Conservation (phyloP, 2,797 vertebrate species). For the Emydoidea blandingii region DNA sequence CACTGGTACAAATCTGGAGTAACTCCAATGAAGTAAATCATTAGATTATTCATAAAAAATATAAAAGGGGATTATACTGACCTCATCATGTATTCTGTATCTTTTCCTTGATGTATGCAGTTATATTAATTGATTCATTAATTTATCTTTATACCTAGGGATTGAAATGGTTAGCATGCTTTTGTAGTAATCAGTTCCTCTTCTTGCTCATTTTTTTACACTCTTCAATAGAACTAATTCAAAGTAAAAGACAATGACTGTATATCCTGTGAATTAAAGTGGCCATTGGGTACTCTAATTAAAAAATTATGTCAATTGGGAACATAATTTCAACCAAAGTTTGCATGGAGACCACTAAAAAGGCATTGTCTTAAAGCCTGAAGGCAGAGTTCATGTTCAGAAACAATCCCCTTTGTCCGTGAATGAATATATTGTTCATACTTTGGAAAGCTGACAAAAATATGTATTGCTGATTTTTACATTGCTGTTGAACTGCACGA, state of each 20-base stretch:
- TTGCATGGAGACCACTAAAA: conserved; percentile 72
- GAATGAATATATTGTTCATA: conserved; percentile 64
- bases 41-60: conserved; percentile 48
- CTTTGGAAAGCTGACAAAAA: conserved; percentile 72
- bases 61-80: conserved; percentile 57
- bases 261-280: conserved; percentile 62
- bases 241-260: conserved; percentile 71
- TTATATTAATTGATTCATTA: conserved; percentile 78
- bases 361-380: conserved; percentile 60
- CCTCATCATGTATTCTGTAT: conserved; percentile 53
- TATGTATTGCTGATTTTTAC: conserved; percentile 67
- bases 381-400: conserved; percentile 64
- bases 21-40: background rate
- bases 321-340: conserved; percentile 76
- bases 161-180: conserved; percentile 63
- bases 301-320: conserved; percentile 79
- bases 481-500: conserved; percentile 59
- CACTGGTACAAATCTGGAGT: conserved; percentile 20
- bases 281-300: conserved; percentile 78
- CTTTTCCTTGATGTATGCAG: conserved; percentile 55
- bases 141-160: conserved; percentile 71
- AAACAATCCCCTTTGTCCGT: conserved; percentile 68
- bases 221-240: conserved; percentile 70
- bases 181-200: conserved; percentile 67
- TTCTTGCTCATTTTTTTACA: conserved; percentile 55